Percentiles rank a stretch among this genome's conserved stretches.
These are phyloP conservation scores for Andrena fulva DNA, from an alignment of 2,888 invertebrate species.

Conservation along the genomic window DNA sequence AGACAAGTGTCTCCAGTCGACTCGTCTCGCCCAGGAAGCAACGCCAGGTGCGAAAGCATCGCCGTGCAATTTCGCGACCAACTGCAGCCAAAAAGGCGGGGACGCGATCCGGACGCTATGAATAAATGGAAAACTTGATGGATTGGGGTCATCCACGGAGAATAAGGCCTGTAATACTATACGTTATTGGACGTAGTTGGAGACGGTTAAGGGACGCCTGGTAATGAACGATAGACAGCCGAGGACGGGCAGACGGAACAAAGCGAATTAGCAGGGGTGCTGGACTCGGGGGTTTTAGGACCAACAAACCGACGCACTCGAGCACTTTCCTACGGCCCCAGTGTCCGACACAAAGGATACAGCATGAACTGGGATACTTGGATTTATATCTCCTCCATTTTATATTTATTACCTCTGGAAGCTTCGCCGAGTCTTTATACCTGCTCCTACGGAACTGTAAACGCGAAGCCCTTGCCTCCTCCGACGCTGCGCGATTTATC, in stretches of 20 bases:
- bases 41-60: conserved; percentile 14
- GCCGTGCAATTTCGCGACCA: too few relatives aligned
- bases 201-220: conserved; percentile 11
- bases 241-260: conserved; percentile 26
- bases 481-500: background rate
- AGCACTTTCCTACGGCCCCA: conserved; percentile 21
- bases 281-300: conserved; percentile 34
- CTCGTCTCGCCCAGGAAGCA: background rate
- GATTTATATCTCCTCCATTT: conserved; percentile 38
- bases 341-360: conserved; percentile 25
- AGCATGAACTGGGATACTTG: conserved; percentile 31
- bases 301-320: background rate
- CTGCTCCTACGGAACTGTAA: conserved; percentile 3
- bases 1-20: background rate
- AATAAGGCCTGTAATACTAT: background rate
- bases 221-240: conserved; percentile 22
- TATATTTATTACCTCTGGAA: conserved; percentile 40
- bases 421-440: conserved; percentile 16
- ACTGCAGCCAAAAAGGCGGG: background rate
- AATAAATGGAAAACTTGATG: conserved; percentile 10
- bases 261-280: conserved; percentile 35
- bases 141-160: background rate
- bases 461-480: background rate
- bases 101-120: background rate
- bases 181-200: conserved; percentile 9